These are phyloP conservation scores for Osmoderma eremita DNA, from an alignment of 2,888 invertebrate species.

Conservation along the genomic window DNA sequence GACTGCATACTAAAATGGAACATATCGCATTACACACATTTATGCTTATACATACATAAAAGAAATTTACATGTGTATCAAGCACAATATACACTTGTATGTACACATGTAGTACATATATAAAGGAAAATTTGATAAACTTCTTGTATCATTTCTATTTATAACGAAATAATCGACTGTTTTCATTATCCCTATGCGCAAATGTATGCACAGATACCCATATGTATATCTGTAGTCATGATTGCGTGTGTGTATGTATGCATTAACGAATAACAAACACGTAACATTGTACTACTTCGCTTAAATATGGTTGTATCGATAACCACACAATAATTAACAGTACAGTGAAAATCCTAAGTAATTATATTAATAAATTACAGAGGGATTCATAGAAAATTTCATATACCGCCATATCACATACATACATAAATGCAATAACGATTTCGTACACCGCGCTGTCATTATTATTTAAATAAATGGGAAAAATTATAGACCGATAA, in stretches of 20 bases:
- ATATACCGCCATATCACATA: too few relatives aligned
- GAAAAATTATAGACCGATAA: too few relatives aligned
- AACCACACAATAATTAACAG: background rate
- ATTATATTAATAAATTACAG: background rate
- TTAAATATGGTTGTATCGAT: background rate
- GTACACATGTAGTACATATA: background rate
- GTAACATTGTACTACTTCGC: background rate
- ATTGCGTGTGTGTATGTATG: conserved; percentile 2
- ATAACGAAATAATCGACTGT: conserved; percentile 15
- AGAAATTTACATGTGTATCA: conserved; percentile 7
- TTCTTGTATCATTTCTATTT: conserved; percentile 35
- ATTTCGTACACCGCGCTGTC: background rate
- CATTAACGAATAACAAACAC: background rate
- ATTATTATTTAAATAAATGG: background rate
- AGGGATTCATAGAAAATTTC: conserved; percentile 3
- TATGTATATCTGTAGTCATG: conserved; percentile 4
- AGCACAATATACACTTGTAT: background rate
- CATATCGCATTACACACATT: conserved; percentile 41
- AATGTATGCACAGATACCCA: background rate
- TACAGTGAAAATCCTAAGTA: background rate
- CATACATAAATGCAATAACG: too few relatives aligned
- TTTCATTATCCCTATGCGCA: background rate
- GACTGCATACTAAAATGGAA: conserved; percentile 38
- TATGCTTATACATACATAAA: conserved; percentile 22
- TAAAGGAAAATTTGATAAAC: conserved; percentile 34